phyloP scores from a whole-genome alignment of 53 echinoderm and acorn worm species.

The Paracentrotus lividus region DNA sequence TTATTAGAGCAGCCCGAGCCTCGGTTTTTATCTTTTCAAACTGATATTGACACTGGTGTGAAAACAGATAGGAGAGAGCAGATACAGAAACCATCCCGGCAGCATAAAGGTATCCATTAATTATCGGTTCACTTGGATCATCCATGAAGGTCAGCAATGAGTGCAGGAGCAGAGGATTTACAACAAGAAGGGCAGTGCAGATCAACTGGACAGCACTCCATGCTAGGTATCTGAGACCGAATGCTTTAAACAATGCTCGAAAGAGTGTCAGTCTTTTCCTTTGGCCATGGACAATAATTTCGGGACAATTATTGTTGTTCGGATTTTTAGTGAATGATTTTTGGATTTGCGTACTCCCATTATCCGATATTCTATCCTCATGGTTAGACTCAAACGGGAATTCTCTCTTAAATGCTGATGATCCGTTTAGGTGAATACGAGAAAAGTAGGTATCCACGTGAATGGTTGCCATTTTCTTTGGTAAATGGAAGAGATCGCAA shows the following conservation, averaged over 20 bases:
- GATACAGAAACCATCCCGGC: slow-evolving; percentile 82
- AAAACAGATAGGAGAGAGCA: slow-evolving; percentile 74
- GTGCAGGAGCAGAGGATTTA: slow-evolving; percentile 91
- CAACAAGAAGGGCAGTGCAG: slow-evolving; percentile 79
- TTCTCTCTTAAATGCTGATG: slow-evolving; percentile 26
- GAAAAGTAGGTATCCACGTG: slow-evolving; percentile 79
- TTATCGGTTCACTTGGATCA: slow-evolving; percentile 62
- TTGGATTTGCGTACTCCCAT: not conserved
- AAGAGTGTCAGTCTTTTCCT: slow-evolving; percentile 64
- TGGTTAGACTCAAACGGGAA: not conserved
- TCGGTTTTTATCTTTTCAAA: slow-evolving; percentile 79
- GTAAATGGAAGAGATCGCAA: slow-evolving; percentile 88
- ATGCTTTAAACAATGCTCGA: slow-evolving; percentile 79
- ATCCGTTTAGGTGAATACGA: slow-evolving; percentile 63
- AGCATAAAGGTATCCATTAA: slow-evolving; percentile 86
- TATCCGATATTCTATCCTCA: not conserved
- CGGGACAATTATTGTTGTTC: not conserved
- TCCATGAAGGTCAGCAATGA: slow-evolving; percentile 93
- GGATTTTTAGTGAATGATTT: slow-evolving; percentile 1
- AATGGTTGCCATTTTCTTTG: slow-evolving; percentile 72
- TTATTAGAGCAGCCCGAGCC: slow-evolving; percentile 87
- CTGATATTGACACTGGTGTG: slow-evolving; percentile 85
- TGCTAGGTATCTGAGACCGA: slow-evolving; percentile 80
- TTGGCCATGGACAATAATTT: not conserved
- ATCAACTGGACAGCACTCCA: slow-evolving; percentile 79